Base-by-base conservation (phyloP, 2,113 vertebrate genomes). In the Tupaia tana region DNA sequence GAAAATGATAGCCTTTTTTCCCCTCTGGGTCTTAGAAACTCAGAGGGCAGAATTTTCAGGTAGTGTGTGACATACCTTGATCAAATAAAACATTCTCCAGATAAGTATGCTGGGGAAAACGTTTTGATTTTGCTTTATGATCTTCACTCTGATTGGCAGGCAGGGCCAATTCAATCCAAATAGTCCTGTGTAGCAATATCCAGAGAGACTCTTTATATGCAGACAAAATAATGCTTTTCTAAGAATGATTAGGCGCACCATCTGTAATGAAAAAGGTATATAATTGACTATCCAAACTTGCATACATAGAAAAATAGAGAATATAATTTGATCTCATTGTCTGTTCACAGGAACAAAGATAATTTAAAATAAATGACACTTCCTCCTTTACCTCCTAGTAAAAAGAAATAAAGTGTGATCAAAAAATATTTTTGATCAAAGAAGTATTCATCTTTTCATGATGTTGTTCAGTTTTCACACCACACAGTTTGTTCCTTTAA, bases 81-180 rank as follows among this genome's bases (percentile, higher is more conserved):
- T 34, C 71, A 96, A 34, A 34, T 84, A 89, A 78, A 75, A 34
- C 15, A 2, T 3, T 43, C 56, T 74, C 95, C 11, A 87, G 73
- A 31, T 61, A 56, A 86, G 63, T 24, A 89, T 24, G 3, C 54
- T 86, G 11, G 24, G 34, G 54, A 10, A 61, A 9, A 20, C 8
- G 13, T 59, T 94, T 89, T 34, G 31, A 54, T 58, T 94, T 96
- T 70, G 15, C 22, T 94, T 74, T 80, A 15, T 66, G 86, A 71
- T 67, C 13, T 86, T 84, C 74, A 91, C 10, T 90, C 34, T 77
- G 63, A 74, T 18, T 14, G 12, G 18, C 31, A 79, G 15, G 61
- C 18, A 25, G n/a, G 10, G 19, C 2, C 52, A 67, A 31, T 87
- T 87, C 66, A 70, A 71, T 75, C 18, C 29, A 71, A 24, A 31